A percentile compares a stretch with the other conserved stretches of the same genome.
phyloP scores from a whole-genome alignment of 1,140 invertebrate species.

The Sinella curviseta region DNA sequence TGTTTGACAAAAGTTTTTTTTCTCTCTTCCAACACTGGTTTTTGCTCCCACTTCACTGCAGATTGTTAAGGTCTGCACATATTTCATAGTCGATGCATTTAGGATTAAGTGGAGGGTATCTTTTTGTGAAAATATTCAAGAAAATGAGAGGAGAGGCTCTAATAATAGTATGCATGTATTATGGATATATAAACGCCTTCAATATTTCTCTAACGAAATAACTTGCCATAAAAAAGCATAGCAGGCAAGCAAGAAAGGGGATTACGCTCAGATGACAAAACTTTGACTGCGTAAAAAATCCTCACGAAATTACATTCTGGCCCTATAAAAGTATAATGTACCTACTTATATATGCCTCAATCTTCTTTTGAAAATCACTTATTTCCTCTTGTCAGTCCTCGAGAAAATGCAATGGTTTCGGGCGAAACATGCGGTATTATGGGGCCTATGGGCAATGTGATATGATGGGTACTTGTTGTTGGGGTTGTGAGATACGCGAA shows the following conservation, averaged over 20 bases:
- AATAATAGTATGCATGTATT: background rate
- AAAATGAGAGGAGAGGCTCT: background rate
- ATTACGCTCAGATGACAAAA: constrained; percentile 17
- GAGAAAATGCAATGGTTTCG: too few relatives aligned
- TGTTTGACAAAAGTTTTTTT: background rate
- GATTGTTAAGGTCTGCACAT: background rate
- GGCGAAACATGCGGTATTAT: too few relatives aligned
- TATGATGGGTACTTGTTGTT: too few relatives aligned
- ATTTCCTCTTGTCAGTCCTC: background rate
- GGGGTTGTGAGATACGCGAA: too few relatives aligned
- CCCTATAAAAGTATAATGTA: background rate
- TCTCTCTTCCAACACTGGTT: background rate
- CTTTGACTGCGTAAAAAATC: constrained; percentile 1
- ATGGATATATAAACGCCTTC: background rate
- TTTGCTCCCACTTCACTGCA: background rate
- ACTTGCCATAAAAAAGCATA: background rate
- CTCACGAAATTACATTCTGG: constrained; percentile 3
- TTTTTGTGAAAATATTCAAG: background rate
- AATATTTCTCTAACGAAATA: background rate
- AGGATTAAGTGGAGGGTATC: background rate
- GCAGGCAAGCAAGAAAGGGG: background rate
- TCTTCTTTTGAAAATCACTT: background rate
- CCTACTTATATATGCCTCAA: background rate
- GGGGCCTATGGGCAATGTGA: too few relatives aligned
- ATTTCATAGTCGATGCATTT: constrained; percentile 21